Conservation (phyloP, 2,888 invertebrate species). For the Hecatera dysodea region DNA sequence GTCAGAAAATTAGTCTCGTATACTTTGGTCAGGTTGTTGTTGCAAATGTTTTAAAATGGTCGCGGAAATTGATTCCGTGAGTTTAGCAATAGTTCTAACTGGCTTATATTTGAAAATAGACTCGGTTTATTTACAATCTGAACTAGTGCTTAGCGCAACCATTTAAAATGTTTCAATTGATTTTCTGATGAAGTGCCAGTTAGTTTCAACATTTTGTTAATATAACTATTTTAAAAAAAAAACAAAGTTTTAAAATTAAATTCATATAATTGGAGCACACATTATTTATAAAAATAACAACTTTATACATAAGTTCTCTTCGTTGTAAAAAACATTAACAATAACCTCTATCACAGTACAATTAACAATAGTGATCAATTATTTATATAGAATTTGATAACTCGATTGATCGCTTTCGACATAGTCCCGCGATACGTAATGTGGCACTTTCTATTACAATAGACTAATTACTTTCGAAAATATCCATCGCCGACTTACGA, state of each 20-base stretch:
- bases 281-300: slow-evolving; percentile 69
- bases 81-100: slow-evolving; percentile 46
- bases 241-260: slow-evolving; percentile 10
- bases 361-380: slow-evolving; percentile 63
- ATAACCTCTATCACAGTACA: slow-evolving; percentile 83
- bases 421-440: slow-evolving; percentile 66
- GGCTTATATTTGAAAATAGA: slow-evolving; percentile 46
- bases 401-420: slow-evolving; percentile 69
- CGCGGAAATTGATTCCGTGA: slow-evolving; percentile 44
- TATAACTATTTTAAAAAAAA: background rate
- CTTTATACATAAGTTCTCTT: slow-evolving; percentile 64
- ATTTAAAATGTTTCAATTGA: slow-evolving; percentile 5
- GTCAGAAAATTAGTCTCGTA: slow-evolving; percentile 37
- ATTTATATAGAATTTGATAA: slow-evolving; percentile 62
- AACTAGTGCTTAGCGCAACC: slow-evolving; percentile 18
- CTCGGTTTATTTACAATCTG: slow-evolving; percentile 31
- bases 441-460: slow-evolving; percentile 82
- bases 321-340: slow-evolving; percentile 59
- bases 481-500: slow-evolving; percentile 59
- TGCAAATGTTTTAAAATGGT: slow-evolving; percentile 46
- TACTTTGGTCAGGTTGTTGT: slow-evolving; percentile 32
- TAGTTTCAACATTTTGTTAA: background rate
- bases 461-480: slow-evolving; percentile 67
- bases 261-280: slow-evolving; percentile 45
- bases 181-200: background rate